Conservation (phyloP, 2,888 invertebrate species). For the Anarsia innoxiella region DNA sequence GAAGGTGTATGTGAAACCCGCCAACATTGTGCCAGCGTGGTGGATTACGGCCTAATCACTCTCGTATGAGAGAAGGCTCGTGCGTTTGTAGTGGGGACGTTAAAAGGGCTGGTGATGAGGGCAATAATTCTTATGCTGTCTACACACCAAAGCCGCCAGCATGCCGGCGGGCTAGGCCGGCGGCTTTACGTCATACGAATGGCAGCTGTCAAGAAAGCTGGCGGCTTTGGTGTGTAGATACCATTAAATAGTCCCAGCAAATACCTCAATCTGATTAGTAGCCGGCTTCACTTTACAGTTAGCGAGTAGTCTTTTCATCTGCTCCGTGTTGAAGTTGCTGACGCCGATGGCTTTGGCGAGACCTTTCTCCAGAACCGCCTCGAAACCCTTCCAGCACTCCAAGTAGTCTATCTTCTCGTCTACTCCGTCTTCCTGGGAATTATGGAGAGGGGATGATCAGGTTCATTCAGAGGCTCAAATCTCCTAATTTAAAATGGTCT, state of each 20-base stretch:
- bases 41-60: no score
- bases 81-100: neutral
- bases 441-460: neutral
- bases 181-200: no score
- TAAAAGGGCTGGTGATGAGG: neutral
- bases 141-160: no score
- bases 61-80: no score
- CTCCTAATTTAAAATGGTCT: neutral
- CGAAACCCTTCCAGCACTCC: slow-evolving; percentile 85
- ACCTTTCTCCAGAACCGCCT: slow-evolving; percentile 78
- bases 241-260: no score
- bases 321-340: slow-evolving; percentile 86
- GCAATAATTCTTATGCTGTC: no score
- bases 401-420: slow-evolving; percentile 81
- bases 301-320: slow-evolving; percentile 78
- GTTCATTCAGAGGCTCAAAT: neutral
- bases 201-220: neutral
- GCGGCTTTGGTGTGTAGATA: neutral
- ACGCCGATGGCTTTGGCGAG: slow-evolving; percentile 83
- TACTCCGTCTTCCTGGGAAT: slow-evolving; percentile 47
- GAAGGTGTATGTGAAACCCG: no score
- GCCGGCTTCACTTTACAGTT: slow-evolving; percentile 76
- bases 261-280: slow-evolving; percentile 70
- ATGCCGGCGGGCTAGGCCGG: no score
- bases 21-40: no score